Percentiles rank a stretch among this genome's conserved stretches.
These are phyloP conservation scores for Smithornis capensis DNA, from an alignment of 2,113 vertebrate species.

Conservation along the genomic window DNA sequence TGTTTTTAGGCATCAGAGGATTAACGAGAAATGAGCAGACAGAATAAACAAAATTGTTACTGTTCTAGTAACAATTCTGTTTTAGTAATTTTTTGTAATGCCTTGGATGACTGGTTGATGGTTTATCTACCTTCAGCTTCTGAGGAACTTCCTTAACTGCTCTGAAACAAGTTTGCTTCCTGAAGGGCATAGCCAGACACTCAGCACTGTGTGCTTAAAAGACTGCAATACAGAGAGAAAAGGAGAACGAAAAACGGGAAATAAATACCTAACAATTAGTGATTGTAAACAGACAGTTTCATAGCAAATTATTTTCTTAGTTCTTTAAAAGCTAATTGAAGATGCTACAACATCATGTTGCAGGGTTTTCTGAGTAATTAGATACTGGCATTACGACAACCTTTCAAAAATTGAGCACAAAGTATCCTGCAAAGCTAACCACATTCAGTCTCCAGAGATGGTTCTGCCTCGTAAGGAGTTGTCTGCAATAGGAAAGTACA, in stretches of 20 bases:
- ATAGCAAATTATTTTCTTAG: background rate
- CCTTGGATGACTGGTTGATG: background rate
- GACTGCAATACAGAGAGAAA: background rate
- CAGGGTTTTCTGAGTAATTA: background rate
- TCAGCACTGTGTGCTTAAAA: background rate
- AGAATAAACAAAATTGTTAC: constrained; percentile 66
- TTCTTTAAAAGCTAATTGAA: background rate
- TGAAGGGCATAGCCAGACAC: background rate
- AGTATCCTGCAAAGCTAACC: background rate
- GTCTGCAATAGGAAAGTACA: background rate
- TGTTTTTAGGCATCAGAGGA: background rate
- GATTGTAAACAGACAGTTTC: background rate
- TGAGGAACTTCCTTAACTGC: background rate
- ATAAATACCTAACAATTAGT: background rate
- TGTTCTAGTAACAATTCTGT: too few species aligned
- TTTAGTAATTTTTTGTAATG: background rate
- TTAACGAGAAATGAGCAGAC: constrained; percentile 12
- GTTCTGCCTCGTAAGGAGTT: background rate
- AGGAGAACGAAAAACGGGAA: background rate
- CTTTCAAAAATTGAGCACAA: background rate
- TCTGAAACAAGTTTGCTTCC: background rate
- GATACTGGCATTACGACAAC: background rate
- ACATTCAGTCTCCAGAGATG: background rate
- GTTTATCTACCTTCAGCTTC: background rate
- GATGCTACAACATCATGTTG: background rate